Evolutionary conservation across 2,888 invertebrate genomes (phyloP), one percentile per base, ranked within the genome.

Genomic region (Macrophya annulata): DNA sequence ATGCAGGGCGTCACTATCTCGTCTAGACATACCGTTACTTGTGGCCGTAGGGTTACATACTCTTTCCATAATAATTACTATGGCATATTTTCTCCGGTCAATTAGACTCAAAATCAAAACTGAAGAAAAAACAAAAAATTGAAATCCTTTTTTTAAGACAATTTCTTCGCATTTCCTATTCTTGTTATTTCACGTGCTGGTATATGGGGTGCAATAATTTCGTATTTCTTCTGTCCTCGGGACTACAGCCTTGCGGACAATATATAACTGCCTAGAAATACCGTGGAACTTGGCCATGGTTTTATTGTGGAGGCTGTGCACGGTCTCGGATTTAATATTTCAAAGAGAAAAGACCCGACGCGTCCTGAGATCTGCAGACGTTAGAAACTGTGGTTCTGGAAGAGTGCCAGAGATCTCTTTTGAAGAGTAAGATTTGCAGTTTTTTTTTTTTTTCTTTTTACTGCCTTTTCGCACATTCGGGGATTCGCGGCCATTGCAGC

Each of bases 1-100:
- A 45, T 83, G 71, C 81, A 81, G 62, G 43, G 45, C 31, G 17
- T 31, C 25, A 10, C 4, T 83, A 83, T 83, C 83, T 68, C 68
- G 83, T 83, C 83, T 83, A 83, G 83, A 83, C 65, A 37, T 43
- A 21, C 21, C 51, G 48, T 76, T 76, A 10, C 12, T 17, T 31
- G 15, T 43, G 15, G 10, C 45, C 31, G n/a, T 48, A 31, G 31
- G 40, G 45, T 21, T 21, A 45, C 15, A 21, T 43, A n/a, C 6
- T 72, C n/a, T 12, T 43, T 0, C 65, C 25, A 65, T 65, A 4
- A 65, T 15, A 31, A 65, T 65, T 21, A 4, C 37, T 15, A 71
- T 71, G 10, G n/a, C 8, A 71, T 72, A 31, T 45, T 74, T 45
- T 25, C 21, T 25, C 72, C 8, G 43, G 40, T 43, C 21, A 15